Evolutionary conservation across 2,888 invertebrate genomes (phyloP).

Genomic region (Caenorhabditis sp.): DNA sequence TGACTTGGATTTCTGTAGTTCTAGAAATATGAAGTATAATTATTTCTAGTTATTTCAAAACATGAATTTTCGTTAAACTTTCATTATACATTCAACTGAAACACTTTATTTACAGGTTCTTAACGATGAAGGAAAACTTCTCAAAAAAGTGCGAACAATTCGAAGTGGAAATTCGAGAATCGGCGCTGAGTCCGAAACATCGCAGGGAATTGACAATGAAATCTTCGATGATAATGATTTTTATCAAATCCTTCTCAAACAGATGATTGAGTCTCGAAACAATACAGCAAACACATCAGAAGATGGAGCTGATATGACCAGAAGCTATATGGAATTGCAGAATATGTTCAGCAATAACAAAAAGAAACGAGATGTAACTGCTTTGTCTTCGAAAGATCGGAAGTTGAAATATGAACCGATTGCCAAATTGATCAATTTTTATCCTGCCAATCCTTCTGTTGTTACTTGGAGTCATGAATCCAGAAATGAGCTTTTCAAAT

Average conservation of each 20-base stretch:
- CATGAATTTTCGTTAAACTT: no score
- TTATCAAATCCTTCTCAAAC: conserved; percentile 89
- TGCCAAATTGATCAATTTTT: conserved; percentile 69
- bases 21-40: no score
- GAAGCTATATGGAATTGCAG: conserved; percentile 90
- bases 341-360: conserved; percentile 76
- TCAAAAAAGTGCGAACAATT: conserved; percentile 83
- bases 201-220: conserved; percentile 51
- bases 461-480: conserved; percentile 67
- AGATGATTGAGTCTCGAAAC: conserved; percentile 82
- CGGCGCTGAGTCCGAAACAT: conserved; percentile 73
- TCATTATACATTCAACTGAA: no score
- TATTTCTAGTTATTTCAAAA: no score
- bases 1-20: no score
- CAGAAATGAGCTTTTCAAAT: conserved; percentile 68
- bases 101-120: conserved; percentile 75
- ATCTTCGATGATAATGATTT: conserved; percentile 97
- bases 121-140: conserved; percentile 80
- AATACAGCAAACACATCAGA: conserved; percentile 80
- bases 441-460: conserved; percentile 62
- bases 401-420: conserved; percentile 77
- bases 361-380: conserved; percentile 81
- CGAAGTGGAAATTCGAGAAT: conserved; percentile 80
- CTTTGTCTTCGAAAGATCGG: conserved; percentile 76
- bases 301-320: conserved; percentile 85